Evolutionary conservation across 2,113 vertebrate species (phyloP), one percentile per base, ranked within the genome.

Genomic region (Sphaerodactylus townsendi): DNA sequence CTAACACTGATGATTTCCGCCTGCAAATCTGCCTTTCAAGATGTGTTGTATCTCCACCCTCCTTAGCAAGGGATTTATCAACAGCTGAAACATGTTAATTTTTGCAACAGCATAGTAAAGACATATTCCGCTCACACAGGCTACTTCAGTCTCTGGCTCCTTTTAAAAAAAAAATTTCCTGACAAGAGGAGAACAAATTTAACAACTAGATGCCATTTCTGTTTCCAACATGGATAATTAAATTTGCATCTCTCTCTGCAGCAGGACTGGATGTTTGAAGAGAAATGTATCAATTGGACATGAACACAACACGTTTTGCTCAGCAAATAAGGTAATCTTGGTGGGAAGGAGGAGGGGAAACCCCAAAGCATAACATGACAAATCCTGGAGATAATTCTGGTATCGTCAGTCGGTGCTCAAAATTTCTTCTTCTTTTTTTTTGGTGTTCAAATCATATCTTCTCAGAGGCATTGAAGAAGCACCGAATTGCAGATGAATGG

Each of bases 151-250:
- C 93, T 94, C 92, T 1, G 66, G n/a, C 37, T 33, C 59, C 94
- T 44, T 44, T 44, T 44, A n/a, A n/a, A n/a, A n/a, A n/a, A n/a
- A n/a, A n/a, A n/a, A n/a, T n/a, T 96, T 94, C 88, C 62, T 28
- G 0, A 93, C 15, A 56, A n/a, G 89, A 93, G 90, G 89, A 96
- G 95, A 96, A 94, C 94, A 95, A 96, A 96, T 96, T 94, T 94
- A 96, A 95, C 94, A 95, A 95, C 94, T 93, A 96, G 93, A 96
- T 95, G 95, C 94, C 6, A 65, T 93, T 96, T 95, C 95, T 94
- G 93, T 94, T 96, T 94, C 91, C 88, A 94, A 94, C 94, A 95
- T 93, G 95, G 95, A 96, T 95, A 96, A 96, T 96, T 96, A 95
- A 95, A 96, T 96, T 96, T 95, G 93, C 93, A 95, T 96, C 93